Conservation (phyloP, 53 echinoderm and acorn worm species). For the Echinarachnius parma region DNA sequence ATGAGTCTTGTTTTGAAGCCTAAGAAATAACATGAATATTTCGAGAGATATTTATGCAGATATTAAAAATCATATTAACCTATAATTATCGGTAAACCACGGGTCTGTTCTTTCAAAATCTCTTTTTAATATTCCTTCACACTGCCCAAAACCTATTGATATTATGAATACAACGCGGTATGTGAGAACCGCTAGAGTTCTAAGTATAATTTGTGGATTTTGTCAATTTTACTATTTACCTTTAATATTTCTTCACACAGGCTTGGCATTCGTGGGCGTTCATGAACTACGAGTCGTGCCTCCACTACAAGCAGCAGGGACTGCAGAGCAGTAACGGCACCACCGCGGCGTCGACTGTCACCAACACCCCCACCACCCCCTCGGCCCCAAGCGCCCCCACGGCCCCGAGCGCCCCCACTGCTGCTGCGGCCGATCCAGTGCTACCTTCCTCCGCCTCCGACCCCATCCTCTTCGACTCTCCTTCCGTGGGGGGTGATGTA, state of each 20-base stretch:
- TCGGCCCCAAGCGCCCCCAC: slow-evolving; percentile 41
- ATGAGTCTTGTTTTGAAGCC: too few species aligned
- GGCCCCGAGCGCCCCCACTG: slow-evolving; percentile 14
- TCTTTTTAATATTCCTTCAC: too few species aligned
- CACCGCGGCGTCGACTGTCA: slow-evolving; percentile 29
- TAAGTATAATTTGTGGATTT: too few species aligned
- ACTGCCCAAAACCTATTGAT: too few species aligned
- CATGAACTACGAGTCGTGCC: slow-evolving; percentile 93
- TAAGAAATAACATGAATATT: too few species aligned
- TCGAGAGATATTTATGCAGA: too few species aligned
- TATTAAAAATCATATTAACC: too few species aligned
- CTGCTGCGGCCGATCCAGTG: slow-evolving; percentile 18
- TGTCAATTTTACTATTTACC: not conserved
- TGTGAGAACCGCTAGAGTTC: too few species aligned
- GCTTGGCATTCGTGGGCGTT: slow-evolving; percentile 99
- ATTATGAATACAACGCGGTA: too few species aligned
- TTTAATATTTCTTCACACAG: slow-evolving; percentile 22
- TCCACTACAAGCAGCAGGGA: slow-evolving; percentile 92
- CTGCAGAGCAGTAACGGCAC: slow-evolving; percentile 3
- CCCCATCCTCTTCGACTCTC: slow-evolving; percentile 38
- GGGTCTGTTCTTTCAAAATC: too few species aligned
- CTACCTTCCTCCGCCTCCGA: slow-evolving; percentile 44
- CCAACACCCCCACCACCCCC: slow-evolving; percentile 5
- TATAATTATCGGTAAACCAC: too few species aligned
- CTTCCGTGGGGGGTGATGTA: slow-evolving; percentile 50